Percentiles rank a stretch among this genome's conserved stretches.
These are phyloP conservation scores for Festucalex cinctus DNA, from an alignment of 2,113 vertebrate genomes.

Conservation along the genomic window DNA sequence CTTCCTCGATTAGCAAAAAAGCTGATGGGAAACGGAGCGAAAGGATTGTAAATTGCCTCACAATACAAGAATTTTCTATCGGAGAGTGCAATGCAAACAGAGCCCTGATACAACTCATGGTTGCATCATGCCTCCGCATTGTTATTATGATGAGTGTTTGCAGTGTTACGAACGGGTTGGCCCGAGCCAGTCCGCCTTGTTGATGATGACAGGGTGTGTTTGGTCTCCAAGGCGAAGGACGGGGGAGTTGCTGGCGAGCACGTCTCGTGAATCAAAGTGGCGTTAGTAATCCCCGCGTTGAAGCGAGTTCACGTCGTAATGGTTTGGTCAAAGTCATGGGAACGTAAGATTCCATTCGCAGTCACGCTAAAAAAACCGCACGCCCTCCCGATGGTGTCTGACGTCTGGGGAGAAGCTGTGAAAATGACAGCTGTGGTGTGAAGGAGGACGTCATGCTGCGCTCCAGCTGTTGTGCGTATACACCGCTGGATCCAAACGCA, in stretches of 20 bases:
- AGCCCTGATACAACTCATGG: constrained; percentile 49
- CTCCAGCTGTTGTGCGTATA: constrained; percentile 36
- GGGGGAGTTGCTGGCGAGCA: constrained; percentile 49
- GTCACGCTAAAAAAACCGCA: constrained; percentile 20
- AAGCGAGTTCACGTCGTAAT: not conserved
- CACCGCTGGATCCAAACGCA: constrained; percentile 40
- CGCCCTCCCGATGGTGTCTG: constrained; percentile 34
- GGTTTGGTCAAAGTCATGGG: constrained; percentile 10
- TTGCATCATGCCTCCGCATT: constrained; percentile 59
- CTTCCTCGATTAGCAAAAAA: constrained; percentile 53
- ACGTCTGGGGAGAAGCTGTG: constrained; percentile 57
- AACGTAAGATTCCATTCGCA: constrained; percentile 21
- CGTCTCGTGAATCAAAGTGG: constrained; percentile 45
- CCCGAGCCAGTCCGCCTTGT: constrained; percentile 40
- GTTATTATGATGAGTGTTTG: constrained; percentile 52
- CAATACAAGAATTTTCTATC: constrained; percentile 41
- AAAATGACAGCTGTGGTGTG: constrained; percentile 63
- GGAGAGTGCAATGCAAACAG: constrained; percentile 32
- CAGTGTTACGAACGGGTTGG: constrained; percentile 49
- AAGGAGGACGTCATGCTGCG: constrained; percentile 46
- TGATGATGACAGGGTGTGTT: constrained; percentile 65
- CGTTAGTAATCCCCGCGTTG: constrained; percentile 32
- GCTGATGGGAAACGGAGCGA: constrained; percentile 62
- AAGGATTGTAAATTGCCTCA: constrained; percentile 34
- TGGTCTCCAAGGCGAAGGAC: constrained; percentile 45